Evolutionary conservation across 2,888 invertebrate genomes (phyloP), one percentile per base, ranked within the genome.

Genomic region (Cantharis flavilabris): DNA sequence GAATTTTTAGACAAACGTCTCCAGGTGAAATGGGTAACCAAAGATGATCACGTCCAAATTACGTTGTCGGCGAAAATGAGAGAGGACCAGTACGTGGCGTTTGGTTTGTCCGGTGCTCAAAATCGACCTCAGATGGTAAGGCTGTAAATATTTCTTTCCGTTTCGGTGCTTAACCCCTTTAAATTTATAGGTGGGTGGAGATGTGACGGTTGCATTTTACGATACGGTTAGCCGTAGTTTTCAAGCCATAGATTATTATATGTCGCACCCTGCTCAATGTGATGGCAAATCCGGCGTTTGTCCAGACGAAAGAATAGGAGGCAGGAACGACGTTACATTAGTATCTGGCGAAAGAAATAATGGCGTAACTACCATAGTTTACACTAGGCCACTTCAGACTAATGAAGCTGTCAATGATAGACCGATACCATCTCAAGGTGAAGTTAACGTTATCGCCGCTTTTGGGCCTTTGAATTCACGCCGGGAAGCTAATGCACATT

Each of bases 71-170:
- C 95, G 0, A 91, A 93, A 33, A 94, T 97, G 33, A 90, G 91
- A 26, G 95, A 94, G 83, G 95, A 96, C 84, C 95, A 97, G 86
- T 97, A 97, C 88, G 94, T 97, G 90, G 94, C 96, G 0, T 97
- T 97, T 82, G 97, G 97, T 0, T 88, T 96, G 62, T 96, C 96
- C 1, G 97, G 96, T 0, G 92, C 92, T 62, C 93, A 94, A 84
- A 94, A 94, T 13, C 89, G 90, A 33, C 89, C 94, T 0, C 93
- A 93, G 86, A 96, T 96, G 96, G 88, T 88, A 84, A 83, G 75
- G 14, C 20, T 16, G 11, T 75, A n/a, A 30, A 33, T 30, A 33
- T 62, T 28, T 75, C 65, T 20, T 64, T 89, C 65, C 71, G 76
- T 75, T 33, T 4, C n/a, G 26, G 26, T 67, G 30, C 67, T 71